These are phyloP conservation scores for Pimephales promelas DNA, from an alignment of 2,113 vertebrate species.

Conservation along the genomic window DNA sequence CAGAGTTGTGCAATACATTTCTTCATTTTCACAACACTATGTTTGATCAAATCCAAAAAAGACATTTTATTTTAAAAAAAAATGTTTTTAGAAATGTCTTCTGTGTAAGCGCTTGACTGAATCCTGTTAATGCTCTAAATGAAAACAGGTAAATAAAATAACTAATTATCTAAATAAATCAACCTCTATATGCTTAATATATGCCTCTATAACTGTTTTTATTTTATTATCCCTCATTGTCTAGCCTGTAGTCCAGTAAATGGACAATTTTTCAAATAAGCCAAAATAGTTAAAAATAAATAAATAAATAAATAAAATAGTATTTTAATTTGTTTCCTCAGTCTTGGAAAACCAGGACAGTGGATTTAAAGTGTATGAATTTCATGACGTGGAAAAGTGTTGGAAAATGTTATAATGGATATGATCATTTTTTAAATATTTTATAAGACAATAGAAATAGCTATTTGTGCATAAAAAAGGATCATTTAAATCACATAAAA, in stretches of 20 bases:
- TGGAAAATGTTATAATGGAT: not conserved
- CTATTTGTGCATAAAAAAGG: not conserved
- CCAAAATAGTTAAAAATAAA: not conserved
- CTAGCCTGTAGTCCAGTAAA: too few relatives aligned
- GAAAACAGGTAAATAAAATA: too few relatives aligned
- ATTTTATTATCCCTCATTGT: too few relatives aligned
- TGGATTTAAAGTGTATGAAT: too few relatives aligned
- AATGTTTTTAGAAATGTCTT: not conserved
- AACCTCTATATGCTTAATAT: too few relatives aligned
- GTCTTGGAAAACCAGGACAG: too few relatives aligned
- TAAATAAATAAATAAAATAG: too few relatives aligned
- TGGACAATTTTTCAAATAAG: not conserved
- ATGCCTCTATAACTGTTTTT: too few relatives aligned
- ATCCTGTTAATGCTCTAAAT: too few relatives aligned
- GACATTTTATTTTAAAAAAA: not conserved
- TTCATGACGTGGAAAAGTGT: not conserved
- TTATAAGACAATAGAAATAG: not conserved
- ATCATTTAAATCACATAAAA: too few relatives aligned
- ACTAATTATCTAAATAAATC: too few relatives aligned
- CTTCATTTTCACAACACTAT: not conserved
- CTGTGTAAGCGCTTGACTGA: too few relatives aligned
- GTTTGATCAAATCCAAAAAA: not conserved
- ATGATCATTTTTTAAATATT: not conserved
- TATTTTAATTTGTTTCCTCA: not conserved
- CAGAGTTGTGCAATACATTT: not conserved